Base-by-base conservation (phyloP, 2,113 vertebrate species). In the Brachionichthys hirsutus region DNA sequence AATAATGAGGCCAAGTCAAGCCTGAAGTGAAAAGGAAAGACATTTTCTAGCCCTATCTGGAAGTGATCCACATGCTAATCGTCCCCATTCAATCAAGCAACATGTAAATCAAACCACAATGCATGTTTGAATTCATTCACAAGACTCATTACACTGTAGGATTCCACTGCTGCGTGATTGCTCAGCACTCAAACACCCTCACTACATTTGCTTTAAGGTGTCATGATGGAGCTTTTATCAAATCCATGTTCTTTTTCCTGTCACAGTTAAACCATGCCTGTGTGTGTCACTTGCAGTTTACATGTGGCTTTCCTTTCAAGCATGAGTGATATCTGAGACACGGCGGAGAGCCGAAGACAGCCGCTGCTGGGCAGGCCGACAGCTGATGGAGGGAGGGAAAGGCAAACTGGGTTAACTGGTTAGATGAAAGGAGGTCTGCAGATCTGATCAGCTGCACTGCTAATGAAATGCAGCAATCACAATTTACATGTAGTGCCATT, bases 271-370 rank as follows among this genome's bases (percentile, higher is more conserved):
- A n/a, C n/a, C n/a, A n/a, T n/a, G n/a, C n/a, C n/a, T n/a, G n/a
- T n/a, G n/a, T n/a, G n/a, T n/a, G 47, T 46, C 62, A 68, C 72
- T 79, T 74, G 42, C 62, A 72, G 66, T 54, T 72, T 61, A 62
- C 61, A 59, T 67, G 61, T 63, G 52, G 60, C 58, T 24, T 61
- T 51, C 62, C 51, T 70, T 40, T 62, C 9, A 10, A 35, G 51
- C 9, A 38, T 41, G 36, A 50, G 40, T 62, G 62, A 57, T 41
- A 51, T 9, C 6, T n/a, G 30, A 41, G 47, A 34, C 35, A 20
- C 9, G 2, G n/a, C 13, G 12, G 20, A 61, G 36, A 45, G 48
- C 38, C 43, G 51, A 58, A 30, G 16, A 43, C 35, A 46, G 43
- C 34, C 35, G 52, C 48, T 42, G 48, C 51, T 17, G 24, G 3